A percentile compares a stretch with the other conserved stretches of the same genome.
Conservation (phyloP, 2,888 invertebrate genomes). For the Xestoiulus laeticollis region DNA sequence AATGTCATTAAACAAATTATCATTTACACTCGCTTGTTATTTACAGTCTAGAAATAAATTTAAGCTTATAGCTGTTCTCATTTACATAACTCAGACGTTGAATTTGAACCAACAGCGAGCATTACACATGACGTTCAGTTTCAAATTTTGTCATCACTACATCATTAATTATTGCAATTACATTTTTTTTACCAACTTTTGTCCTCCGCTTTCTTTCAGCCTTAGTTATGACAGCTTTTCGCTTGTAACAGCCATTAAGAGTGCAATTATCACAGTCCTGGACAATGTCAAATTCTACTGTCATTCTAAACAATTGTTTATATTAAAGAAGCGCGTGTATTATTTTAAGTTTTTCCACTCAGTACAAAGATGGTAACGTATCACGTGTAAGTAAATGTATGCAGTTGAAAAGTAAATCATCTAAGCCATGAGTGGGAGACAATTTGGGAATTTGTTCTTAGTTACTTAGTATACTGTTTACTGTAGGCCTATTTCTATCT, state of each 20-base stretch:
- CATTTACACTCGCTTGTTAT: constrained; percentile 1
- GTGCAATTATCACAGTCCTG: neutral
- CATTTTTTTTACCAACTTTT: neutral
- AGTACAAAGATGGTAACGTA: neutral
- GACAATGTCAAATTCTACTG: neutral
- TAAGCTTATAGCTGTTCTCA: neutral
- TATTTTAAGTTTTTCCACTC: neutral
- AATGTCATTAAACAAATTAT: constrained; percentile 29
- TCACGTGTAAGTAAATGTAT: neutral
- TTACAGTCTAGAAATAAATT: neutral
- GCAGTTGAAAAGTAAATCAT: neutral
- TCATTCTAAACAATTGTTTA: neutral
- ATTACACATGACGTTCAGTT: neutral
- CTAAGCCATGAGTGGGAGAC: neutral
- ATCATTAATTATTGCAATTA: constrained; percentile 17
- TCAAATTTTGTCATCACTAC: constrained; percentile 28
- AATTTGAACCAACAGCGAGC: neutral
- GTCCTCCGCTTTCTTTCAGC: neutral
- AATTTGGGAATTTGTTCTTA: neutral
- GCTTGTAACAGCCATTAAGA: neutral
- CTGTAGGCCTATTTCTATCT: neutral
- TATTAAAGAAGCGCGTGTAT: constrained; percentile 3
- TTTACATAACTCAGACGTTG: neutral
- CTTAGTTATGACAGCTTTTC: constrained; percentile 6
- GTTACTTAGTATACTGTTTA: neutral